Base-by-base conservation (phyloP, 2,113 vertebrate species). In the Myotis davidii region DNA sequence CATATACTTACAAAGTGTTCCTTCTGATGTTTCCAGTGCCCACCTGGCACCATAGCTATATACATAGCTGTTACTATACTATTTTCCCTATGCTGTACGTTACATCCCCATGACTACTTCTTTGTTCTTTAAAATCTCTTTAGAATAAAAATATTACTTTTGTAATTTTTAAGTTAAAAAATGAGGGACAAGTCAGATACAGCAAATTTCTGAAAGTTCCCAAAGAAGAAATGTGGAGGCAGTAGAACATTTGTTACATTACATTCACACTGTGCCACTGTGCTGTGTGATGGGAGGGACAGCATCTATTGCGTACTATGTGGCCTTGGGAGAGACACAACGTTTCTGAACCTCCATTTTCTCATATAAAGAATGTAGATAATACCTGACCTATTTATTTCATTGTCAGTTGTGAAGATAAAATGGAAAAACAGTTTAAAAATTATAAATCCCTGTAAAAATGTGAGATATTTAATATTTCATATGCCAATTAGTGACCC, bases 311-410 rank as follows among this genome's bases (percentile, higher is more conserved):
- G 20, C 0, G 10, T 29, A 50, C 37, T 95, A 0, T 92, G 77
- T 85, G 91, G 56, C 93, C 96, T 95, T 94, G 89, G 70, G 78
- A 93, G 90, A 93, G 64, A 92, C 20, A 72, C 82, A 89, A 39
- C 0, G 1, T 91, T 95, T 96, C 50, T 92, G 39, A 90, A 5
- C 17, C 45, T 87, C 50, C 17, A 11, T 90, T 92, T 96, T 92
- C 59, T 73, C n/a, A 67, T 14, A 27, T 3, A 61, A 20, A 86
- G 64, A 94, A 74, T 69, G 23, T 64, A 91, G 88, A 90, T 95
- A 95, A 93, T 79, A 32, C 18, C 12, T 91, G n/a, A 3, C 16
- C 13, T 88, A 56, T 56, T 83, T 93, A 23, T 79, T 96, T 83
- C 83, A 34, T 50, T 78, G 37, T 32, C 70, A 70, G 21, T 61